Evolutionary conservation across 2,797 vertebrate species (phyloP), one percentile per base, ranked within the genome.

Genomic region (Oreonectes daqikongensis): DNA sequence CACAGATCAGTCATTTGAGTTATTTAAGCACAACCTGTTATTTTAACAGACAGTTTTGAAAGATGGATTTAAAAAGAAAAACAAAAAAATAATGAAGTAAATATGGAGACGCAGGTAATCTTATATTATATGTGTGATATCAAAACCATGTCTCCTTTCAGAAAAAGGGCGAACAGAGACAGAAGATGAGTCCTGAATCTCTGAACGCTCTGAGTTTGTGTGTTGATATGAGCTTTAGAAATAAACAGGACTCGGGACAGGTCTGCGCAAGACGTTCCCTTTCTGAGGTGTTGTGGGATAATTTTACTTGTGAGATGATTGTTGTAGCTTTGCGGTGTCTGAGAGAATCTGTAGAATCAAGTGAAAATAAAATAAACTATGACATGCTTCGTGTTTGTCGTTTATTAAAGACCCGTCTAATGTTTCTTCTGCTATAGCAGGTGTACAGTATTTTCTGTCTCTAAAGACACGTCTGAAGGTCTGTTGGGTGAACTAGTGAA

Each of bases 151-250:
- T 75, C 26, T 68, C 64, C 8, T 67, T 67, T 17, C 46, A 53
- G 12, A 46, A 46, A 8, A 24, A 74, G 20, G 7, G 28, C 28
- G 5, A 60, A 24, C 53, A n/a, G 65, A 46, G 28, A 60, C 35
- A 1, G 32, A 71, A 73, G 46, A 61, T 50, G 4, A 17, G 24
- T 40, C 28, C 15, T 14, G n/a, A 50, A 52, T 52, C 71, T 64
- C 15, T 52, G 28, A 48, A 35, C 61, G 59, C 59, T 65, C 17
- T 26, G 61, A 5, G 40, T 46, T 42, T 67, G 72, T 75, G 52
- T 68, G 52, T 76, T 77, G n/a, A n/a, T n/a, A n/a, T 60, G 30
- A 61, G 63, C 22, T 55, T 22, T 30, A 32, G 24, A 57, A 44
- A 46, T 40, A 46, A 65, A 20, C 52, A 17, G 63, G 55, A 57